Evolutionary conservation across 2,113 vertebrate genomes (phyloP).

Genomic region (Steatornis caripensis): DNA sequence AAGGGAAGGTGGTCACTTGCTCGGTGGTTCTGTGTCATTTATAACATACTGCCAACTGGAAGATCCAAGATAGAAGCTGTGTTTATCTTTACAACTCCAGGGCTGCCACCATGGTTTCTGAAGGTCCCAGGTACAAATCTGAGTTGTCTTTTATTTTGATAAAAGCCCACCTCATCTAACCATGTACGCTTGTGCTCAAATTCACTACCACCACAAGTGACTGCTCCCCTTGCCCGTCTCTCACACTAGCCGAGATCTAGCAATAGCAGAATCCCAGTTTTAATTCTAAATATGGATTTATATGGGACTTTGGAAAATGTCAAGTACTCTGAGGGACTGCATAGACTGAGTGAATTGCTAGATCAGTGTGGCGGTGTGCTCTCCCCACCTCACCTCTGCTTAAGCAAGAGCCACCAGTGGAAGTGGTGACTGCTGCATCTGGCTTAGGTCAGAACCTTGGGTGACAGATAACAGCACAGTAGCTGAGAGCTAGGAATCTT

Average conservation of each 20-base stretch:
- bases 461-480: too few relatives aligned
- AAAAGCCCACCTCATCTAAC: background rate
- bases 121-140: background rate
- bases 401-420: too few relatives aligned
- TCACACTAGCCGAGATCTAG: accelerated
- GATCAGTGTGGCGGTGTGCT: too few relatives aligned
- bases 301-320: background rate
- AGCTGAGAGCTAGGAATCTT: too few relatives aligned
- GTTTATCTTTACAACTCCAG: background rate
- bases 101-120: background rate
- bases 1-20: background rate
- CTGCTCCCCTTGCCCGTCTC: background rate
- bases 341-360: background rate
- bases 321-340: background rate
- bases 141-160: background rate
- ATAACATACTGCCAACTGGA: background rate
- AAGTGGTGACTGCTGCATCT: too few relatives aligned
- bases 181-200: background rate
- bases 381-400: too few relatives aligned
- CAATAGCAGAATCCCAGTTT: background rate
- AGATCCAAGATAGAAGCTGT: background rate
- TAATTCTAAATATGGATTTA: background rate
- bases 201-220: background rate
- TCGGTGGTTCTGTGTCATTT: background rate
- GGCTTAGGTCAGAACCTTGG: too few relatives aligned